phyloP scores from a whole-genome alignment of 1,140 invertebrate species.

The Harpegnathos saltator region DNA sequence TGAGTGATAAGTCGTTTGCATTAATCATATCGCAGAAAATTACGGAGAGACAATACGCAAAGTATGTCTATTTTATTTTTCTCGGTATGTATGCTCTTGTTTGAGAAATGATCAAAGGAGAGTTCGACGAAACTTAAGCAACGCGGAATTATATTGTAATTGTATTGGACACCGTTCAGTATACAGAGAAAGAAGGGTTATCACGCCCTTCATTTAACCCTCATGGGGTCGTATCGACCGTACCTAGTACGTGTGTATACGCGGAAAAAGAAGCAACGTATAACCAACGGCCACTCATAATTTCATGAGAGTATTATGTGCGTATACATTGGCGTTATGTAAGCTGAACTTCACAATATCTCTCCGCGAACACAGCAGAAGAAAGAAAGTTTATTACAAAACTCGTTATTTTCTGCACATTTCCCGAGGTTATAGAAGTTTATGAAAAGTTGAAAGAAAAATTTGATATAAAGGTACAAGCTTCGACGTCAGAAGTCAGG shows the following conservation, averaged over 20 bases:
- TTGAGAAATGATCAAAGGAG: conserved; percentile 16
- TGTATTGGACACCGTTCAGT: conserved; percentile 22
- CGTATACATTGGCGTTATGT: neutral
- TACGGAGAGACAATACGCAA: too few species aligned
- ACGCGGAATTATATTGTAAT: conserved; percentile 7
- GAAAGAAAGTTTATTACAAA: neutral
- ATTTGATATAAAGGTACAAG: neutral
- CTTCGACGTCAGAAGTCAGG: neutral
- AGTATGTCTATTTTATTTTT: neutral
- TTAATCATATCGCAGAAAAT: too few species aligned
- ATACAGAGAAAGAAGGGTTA: conserved; percentile 30
- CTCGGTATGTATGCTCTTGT: neutral
- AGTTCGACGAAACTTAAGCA: conserved; percentile 11
- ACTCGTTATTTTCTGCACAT: neutral
- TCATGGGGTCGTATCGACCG: neutral
- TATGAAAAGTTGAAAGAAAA: neutral
- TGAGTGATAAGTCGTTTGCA: too few species aligned
- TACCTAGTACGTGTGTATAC: neutral
- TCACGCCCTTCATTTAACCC: conserved; percentile 10
- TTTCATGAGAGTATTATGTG: neutral
- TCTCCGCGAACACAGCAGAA: neutral
- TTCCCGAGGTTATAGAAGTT: neutral
- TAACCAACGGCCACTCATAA: conserved; percentile 7
- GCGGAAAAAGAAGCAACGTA: neutral
- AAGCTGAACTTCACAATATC: neutral